Base-by-base conservation (phyloP, 2,797 vertebrate genomes). In the Thaleichthys pacificus region DNA sequence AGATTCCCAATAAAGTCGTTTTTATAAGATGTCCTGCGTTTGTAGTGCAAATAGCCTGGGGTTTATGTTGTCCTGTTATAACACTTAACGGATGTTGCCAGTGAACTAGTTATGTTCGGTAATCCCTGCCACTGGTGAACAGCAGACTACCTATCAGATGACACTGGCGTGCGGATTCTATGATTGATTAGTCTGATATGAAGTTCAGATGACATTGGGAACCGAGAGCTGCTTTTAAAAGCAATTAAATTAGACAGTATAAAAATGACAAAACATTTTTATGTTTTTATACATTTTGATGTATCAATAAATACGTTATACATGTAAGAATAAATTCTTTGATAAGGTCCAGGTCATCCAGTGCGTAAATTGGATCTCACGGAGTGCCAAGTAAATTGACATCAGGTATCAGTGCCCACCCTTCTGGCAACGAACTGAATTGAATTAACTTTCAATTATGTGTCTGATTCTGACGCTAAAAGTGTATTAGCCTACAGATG, bases 121-220 rank as follows among this genome's bases (percentile, higher is more conserved):
- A 69, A 83, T 80, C 79, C 70, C 62, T 32, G 73, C 80, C 73
- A 78, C 79, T 69, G 70, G 61, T 24, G 32, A 65, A 47, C 32
- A 69, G 68, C 75, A 71, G 70, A 73, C 70, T 54, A 66, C 69
- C 77, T 78, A 85, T 88, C 81, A 84, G 70, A 49, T 82, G 14
- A 32, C 24, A 14, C 78, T 85, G 82, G 85, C 87, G 85, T 69
- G 82, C 82, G 80, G 81, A 87, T 78, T 68, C 62, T 73, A 22
- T 82, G 77, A 80, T 71, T 61, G 72, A 73, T 71, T 75, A 32
- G 30, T 74, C 56, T 24, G 56, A 76, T 64, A 54, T 61, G 58
- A 72, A 64, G 76, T 24, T 24, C 70, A 70, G 72, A 71, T 30
- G 69, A 72, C 30, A 66, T 57, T 62, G 9, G 62, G 14, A 56